A percentile compares a stretch with the other conserved stretches of the same genome.
These are phyloP conservation scores for Strix aluco DNA, from an alignment of 2,113 vertebrate species.

Conservation along the genomic window DNA sequence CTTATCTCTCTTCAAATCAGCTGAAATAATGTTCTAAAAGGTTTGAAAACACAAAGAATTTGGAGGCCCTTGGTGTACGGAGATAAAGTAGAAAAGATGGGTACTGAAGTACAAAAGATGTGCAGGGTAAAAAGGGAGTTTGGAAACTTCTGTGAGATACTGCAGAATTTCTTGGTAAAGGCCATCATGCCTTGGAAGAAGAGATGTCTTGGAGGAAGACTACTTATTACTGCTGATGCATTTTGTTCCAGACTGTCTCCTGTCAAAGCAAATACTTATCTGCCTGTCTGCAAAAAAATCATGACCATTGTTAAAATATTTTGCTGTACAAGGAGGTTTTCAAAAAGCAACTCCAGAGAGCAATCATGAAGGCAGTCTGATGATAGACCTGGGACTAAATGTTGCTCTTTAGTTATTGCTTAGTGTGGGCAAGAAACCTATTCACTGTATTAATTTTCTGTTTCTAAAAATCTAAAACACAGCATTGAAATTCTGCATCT, in stretches of 20 bases:
- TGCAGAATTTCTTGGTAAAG: neutral
- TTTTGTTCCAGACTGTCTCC: neutral
- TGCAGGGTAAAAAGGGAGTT: neutral
- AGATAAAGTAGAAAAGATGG: neutral
- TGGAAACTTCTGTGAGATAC: neutral
- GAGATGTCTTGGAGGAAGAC: neutral
- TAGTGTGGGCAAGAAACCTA: neutral
- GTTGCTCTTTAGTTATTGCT: neutral
- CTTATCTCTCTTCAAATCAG: fast-evolving
- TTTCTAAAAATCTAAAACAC: neutral
- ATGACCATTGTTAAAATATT: neutral
- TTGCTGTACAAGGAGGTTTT: neutral
- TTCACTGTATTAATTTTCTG: neutral
- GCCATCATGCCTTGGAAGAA: neutral
- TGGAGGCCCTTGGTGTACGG: neutral
- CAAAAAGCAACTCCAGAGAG: neutral
- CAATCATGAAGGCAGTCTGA: neutral
- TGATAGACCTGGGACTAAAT: neutral
- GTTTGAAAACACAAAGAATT: neutral
- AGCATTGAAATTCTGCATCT: neutral
- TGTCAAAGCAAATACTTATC: neutral
- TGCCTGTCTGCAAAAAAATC: neutral
- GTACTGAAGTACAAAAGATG: neutral
- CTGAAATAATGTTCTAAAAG: neutral
- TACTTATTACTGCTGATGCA: neutral